Evolutionary conservation across 2,888 invertebrate genomes (phyloP).

Genomic region (Dryobota labecula): DNA sequence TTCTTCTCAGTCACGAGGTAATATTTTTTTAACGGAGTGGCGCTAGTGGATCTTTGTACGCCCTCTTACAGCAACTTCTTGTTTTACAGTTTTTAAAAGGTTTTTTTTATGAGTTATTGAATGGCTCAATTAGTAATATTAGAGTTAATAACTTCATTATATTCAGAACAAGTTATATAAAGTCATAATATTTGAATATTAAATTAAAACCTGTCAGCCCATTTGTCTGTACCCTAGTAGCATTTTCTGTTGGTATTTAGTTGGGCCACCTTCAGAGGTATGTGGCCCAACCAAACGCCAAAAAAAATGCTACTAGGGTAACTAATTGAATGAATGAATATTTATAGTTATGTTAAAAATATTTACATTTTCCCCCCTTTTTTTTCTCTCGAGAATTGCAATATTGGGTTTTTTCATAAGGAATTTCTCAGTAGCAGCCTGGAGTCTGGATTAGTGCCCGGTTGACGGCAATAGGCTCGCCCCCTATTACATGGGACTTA

Average conservation of each 20-base stretch:
- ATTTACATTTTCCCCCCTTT: neutral
- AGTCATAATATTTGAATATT: neutral
- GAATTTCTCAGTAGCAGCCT: neutral
- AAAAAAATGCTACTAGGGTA: no score
- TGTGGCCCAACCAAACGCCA: no score
- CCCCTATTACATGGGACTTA: neutral
- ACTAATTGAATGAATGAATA: neutral
- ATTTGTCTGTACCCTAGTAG: no score
- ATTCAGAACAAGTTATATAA: neutral
- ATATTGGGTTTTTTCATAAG: neutral
- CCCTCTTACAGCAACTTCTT: no score
- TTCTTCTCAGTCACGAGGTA: no score
- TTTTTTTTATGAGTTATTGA: neutral
- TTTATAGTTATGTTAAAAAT: neutral
- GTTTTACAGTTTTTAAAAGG: neutral
- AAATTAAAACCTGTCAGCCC: neutral
- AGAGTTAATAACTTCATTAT: neutral
- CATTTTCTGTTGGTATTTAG: no score
- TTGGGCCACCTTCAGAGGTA: no score
- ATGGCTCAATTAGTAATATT: conserved; percentile 21
- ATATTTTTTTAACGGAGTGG: no score
- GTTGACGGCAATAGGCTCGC: neutral
- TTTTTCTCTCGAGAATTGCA: neutral
- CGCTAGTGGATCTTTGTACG: no score
- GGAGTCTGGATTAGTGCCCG: no score